Percentiles rank a stretch among this genome's conserved stretches.
phyloP scores from a whole-genome alignment of 2,113 vertebrate species.

The Triplophysa rosa region DNA sequence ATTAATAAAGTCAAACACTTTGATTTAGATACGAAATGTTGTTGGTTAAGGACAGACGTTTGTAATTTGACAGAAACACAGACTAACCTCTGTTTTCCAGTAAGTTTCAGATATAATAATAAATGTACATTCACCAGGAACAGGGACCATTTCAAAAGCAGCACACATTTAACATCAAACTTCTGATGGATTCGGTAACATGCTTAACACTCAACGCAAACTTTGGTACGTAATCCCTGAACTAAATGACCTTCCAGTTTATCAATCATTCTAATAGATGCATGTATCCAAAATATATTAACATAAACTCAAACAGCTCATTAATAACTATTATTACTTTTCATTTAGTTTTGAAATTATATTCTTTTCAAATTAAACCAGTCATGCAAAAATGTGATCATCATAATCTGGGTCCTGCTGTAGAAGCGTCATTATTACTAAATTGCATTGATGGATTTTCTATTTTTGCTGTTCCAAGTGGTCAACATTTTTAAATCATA shows the following conservation, averaged over 20 bases:
- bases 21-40: not conserved
- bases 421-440: not conserved
- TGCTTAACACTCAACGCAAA: not conserved
- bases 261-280: not conserved
- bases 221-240: not conserved
- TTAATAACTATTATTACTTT: not conserved
- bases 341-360: not conserved
- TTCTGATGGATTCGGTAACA: not conserved
- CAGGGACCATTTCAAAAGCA: not conserved
- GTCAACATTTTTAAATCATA: not conserved
- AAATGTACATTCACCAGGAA: too few species aligned
- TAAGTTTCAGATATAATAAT: too few species aligned
- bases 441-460: not conserved
- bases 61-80: not conserved
- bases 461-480: not conserved
- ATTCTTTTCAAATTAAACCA: not conserved
- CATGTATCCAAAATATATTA: conserved; percentile 24
- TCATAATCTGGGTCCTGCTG: not conserved
- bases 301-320: not conserved
- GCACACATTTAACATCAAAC: not conserved
- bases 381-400: not conserved
- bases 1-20: too few species aligned
- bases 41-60: not conserved
- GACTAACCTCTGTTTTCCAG: too few species aligned
- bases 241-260: not conserved